A percentile compares a stretch with the other conserved stretches of the same genome.
Evolutionary conservation across 2,797 vertebrate species (phyloP).

Genomic region (Liparis tanakae): DNA sequence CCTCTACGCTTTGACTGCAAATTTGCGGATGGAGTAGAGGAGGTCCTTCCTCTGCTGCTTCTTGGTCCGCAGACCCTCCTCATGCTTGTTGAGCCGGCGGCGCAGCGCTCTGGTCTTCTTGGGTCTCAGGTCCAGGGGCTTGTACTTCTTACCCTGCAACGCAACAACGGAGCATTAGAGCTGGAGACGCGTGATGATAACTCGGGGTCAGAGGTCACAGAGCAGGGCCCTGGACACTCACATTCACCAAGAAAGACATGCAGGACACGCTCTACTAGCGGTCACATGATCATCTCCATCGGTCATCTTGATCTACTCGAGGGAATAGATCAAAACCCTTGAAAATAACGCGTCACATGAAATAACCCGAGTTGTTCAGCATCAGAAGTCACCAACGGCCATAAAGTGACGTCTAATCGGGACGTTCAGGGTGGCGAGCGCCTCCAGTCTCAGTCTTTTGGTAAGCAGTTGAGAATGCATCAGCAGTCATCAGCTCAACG

Average conservation of each 20-base stretch:
- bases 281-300: neutral
- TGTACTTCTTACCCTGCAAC: slow-evolving; percentile 96
- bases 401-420: too few species aligned
- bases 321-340: neutral
- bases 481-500: slow-evolving; percentile 73
- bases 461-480: slow-evolving; percentile 72
- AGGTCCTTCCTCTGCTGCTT: slow-evolving; percentile 95
- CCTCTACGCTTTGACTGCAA: slow-evolving; percentile 92
- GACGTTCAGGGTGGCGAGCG: too few species aligned
- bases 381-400: too few species aligned
- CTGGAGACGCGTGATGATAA: too few species aligned
- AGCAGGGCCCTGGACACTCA: too few species aligned
- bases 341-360: too few species aligned
- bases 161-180: too few species aligned
- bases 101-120: slow-evolving; percentile 98
- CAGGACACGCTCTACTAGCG: neutral
- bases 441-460: slow-evolving; percentile 75
- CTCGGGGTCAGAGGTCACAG: too few species aligned
- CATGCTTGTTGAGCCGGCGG: slow-evolving; percentile 92
- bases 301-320: neutral
- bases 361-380: too few species aligned
- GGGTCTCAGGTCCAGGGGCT: slow-evolving; percentile 96
- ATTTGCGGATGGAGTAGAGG: slow-evolving; percentile 92
- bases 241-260: too few species aligned
- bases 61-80: slow-evolving; percentile 92